These are phyloP conservation scores for Dolomedes plantarius DNA, from an alignment of 2,888 invertebrate genomes.

Conservation along the genomic window DNA sequence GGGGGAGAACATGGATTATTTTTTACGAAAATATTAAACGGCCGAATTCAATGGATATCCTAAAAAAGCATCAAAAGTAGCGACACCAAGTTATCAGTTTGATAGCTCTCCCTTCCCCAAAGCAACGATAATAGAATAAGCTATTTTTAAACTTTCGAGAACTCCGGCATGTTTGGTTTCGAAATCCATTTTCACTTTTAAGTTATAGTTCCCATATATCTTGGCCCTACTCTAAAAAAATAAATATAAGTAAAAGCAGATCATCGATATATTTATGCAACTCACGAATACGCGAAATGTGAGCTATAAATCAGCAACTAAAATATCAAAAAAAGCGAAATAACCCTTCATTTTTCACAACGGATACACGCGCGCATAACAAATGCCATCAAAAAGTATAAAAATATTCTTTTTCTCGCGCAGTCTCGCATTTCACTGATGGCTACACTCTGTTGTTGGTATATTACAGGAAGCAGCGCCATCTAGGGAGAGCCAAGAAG, in stretches of 20 bases:
- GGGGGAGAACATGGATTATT: too few species aligned
- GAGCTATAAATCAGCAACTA: conserved; percentile 68
- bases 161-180: conserved; percentile 18
- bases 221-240: background rate
- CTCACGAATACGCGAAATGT: conserved; percentile 67
- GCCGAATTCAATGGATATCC: too few species aligned
- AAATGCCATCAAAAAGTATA: conserved; percentile 57
- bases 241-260: conserved; percentile 51
- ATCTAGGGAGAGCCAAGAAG: conserved; percentile 34
- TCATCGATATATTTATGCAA: conserved; percentile 66
- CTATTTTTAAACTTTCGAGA: background rate
- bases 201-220: conserved; percentile 24
- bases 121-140: background rate
- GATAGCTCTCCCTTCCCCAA: background rate
- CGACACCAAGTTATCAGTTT: background rate
- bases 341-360: conserved; percentile 69
- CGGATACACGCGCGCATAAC: conserved; percentile 68
- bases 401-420: conserved; percentile 54
- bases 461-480: conserved; percentile 60
- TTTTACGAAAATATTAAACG: too few species aligned
- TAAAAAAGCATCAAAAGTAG: background rate
- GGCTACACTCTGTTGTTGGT: conserved; percentile 43
- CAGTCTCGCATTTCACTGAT: conserved; percentile 69
- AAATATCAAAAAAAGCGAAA: conserved; percentile 49
- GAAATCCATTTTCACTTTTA: conserved; percentile 38